Conservation (phyloP, 2,113 vertebrate genomes). For the Megaceryle maxima region DNA sequence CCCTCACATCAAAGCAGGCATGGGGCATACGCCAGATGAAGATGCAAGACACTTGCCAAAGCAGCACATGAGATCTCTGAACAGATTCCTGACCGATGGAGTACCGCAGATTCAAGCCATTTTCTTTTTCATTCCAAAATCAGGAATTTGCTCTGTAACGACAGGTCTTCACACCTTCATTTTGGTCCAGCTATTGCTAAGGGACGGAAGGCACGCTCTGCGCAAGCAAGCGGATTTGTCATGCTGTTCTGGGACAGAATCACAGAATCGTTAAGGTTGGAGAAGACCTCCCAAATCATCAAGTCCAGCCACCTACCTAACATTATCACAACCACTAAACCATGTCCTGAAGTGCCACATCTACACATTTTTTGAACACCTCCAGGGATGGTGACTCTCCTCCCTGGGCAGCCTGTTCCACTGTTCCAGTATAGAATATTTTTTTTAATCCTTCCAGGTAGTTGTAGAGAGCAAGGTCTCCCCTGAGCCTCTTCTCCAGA, state of each 20-base stretch:
- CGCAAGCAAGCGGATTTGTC: neutral
- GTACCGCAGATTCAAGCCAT: fast-evolving
- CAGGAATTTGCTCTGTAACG: neutral
- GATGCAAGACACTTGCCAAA: neutral
- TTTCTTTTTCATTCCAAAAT: neutral
- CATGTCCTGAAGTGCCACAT: too few relatives aligned
- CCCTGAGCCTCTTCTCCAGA: too few relatives aligned
- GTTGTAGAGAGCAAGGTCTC: too few relatives aligned
- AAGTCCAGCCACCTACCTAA: too few relatives aligned
- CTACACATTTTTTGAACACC: too few relatives aligned
- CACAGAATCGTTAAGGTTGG: too few relatives aligned
- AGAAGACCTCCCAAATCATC: too few relatives aligned
- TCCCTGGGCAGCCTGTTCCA: too few relatives aligned
- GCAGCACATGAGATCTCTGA: neutral
- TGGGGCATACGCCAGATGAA: neutral
- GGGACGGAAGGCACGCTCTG: fast-evolving
- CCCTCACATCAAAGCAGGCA: neutral
- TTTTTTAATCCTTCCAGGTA: too few relatives aligned
- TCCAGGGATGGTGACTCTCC: too few relatives aligned
- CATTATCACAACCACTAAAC: too few relatives aligned
- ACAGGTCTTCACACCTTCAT: neutral
- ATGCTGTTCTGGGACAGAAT: neutral
- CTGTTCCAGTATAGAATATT: too few relatives aligned
- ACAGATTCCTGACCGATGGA: neutral
- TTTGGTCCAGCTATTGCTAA: neutral